Base-by-base conservation (phyloP, 2,888 invertebrate species). In the Torymus auratus region DNA sequence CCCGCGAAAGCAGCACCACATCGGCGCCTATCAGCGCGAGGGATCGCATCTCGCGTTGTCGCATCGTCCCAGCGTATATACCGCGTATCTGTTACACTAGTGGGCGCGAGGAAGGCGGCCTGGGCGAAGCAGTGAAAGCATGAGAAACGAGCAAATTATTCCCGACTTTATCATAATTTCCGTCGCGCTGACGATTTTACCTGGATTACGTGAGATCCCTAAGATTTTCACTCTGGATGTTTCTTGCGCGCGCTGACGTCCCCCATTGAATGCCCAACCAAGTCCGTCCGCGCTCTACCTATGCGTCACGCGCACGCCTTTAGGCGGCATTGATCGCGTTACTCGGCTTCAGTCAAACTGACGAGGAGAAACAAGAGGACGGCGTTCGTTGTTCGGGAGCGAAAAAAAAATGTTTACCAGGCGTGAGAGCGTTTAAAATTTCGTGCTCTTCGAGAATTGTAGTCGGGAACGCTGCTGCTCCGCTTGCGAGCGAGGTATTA, bases 101-200 rank as follows among this genome's bases (percentile, higher is more conserved):
- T 83, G 62, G 80, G 55, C 67, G 56, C 69, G 41, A 64, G 7
- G 20, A 10, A 23, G 20, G 64, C 28, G 23, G 14, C 23, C n/a
- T 2, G 15, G 2, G 28, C n/a, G 11, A 4, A 28, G 7, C 58
- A 76, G 87, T 86, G 86, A 87, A 87, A 86, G 86, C 85, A 84
- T 86, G 85, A 87, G 85, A 86, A 87, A 87, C 86, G 87, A 84
- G 83, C 83, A 81, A 86, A 87, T 87, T 86, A 87, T 87, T 84
- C 85, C 84, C 82, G 83, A 85, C 84, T 85, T 86, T 86, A 86
- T 84, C 86, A 84, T 87, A 86, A 87, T 84, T 87, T 85, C 84
- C 82, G 80, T 56, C 17, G n/a, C 52, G 3, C 15, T 28, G 7
- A 13, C 28, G 28, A 28, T 56, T 23, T 28, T 4, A 14, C n/a